Conservation (phyloP, 2,888 invertebrate genomes). For the Chloroclysta siterata region DNA sequence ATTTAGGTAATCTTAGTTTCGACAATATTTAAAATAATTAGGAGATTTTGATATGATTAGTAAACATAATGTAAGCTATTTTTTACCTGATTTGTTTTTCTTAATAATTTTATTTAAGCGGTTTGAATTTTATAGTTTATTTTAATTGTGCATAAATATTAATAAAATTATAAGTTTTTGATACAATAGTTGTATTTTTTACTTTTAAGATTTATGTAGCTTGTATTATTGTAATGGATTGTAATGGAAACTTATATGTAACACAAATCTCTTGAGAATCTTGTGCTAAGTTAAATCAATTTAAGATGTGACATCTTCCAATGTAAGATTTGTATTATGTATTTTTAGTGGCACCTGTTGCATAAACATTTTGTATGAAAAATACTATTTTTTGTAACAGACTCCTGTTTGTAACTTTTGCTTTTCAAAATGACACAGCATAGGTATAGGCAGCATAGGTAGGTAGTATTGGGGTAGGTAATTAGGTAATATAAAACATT, state of each 20-base stretch:
- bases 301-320: too few relatives aligned
- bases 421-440: too few relatives aligned
- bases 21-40: slow-evolving; percentile 4
- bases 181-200: slow-evolving; percentile 14
- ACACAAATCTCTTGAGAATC: not conserved
- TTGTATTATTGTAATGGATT: not conserved
- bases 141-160: slow-evolving; percentile 12
- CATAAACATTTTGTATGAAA: too few relatives aligned
- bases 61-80: slow-evolving; percentile 1
- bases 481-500: too few relatives aligned
- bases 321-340: not conserved
- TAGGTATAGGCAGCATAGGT: too few relatives aligned
- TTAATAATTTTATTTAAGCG: slow-evolving; percentile 20
- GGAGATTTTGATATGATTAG: slow-evolving; percentile 16
- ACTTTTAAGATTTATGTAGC: slow-evolving; percentile 6
- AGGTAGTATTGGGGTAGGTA: too few relatives aligned
- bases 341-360: not conserved
- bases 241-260: not conserved
- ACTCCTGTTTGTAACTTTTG: too few relatives aligned
- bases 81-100: slow-evolving; percentile 15
- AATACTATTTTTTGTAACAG: not conserved
- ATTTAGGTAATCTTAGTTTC: not conserved
- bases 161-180: slow-evolving; percentile 12
- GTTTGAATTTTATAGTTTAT: slow-evolving; percentile 21
- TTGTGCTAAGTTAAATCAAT: not conserved